phyloP scores from a whole-genome alignment of 2,113 vertebrate species.

The Benitochromis conjunctus region DNA sequence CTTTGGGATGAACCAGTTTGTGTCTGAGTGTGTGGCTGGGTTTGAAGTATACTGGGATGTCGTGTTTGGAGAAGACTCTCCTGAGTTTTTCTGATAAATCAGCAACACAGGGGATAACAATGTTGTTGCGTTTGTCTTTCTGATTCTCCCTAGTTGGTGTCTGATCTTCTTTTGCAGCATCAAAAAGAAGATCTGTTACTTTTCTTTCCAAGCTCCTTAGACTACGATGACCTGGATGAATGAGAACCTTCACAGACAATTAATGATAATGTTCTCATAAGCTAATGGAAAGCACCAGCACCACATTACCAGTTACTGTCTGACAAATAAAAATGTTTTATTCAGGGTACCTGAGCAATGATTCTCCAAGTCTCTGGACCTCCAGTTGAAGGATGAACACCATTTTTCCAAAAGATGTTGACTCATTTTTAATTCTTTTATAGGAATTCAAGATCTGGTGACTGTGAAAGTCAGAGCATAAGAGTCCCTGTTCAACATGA shows the following conservation, averaged over 20 bases:
- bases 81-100: too few species aligned
- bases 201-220: too few species aligned
- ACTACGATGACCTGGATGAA: too few species aligned
- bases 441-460: not conserved
- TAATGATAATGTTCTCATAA: not conserved
- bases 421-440: not conserved
- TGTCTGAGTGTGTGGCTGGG: too few species aligned
- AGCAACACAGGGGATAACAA: too few species aligned
- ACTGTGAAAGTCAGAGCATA: not conserved
- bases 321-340: not conserved
- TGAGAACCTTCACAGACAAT: not conserved
- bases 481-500: not conserved
- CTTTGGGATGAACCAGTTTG: too few species aligned
- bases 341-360: not conserved
- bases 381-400: not conserved
- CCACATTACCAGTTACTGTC: not conserved
- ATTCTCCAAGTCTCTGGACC: not conserved
- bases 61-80: too few species aligned
- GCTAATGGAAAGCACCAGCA: not conserved
- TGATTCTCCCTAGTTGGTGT: too few species aligned
- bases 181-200: too few species aligned
- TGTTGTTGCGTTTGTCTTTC: too few species aligned
- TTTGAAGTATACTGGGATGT: too few species aligned
- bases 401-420: not conserved
- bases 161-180: too few species aligned